Evolutionary conservation across 2,888 invertebrate species (phyloP), one percentile per base, ranked within the genome.

Genomic region (Lithophane leautieri): DNA sequence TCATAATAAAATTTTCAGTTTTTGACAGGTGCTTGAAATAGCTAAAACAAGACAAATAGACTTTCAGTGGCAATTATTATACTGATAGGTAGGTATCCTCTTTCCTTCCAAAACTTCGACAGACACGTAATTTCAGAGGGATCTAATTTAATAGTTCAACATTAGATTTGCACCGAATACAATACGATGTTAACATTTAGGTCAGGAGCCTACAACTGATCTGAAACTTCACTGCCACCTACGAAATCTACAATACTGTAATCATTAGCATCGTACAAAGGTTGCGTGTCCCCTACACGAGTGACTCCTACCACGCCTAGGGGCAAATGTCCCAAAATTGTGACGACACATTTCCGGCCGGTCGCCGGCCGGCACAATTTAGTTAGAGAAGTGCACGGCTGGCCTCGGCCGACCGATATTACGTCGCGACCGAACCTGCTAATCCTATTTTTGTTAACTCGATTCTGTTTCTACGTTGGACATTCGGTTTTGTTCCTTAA

Each of bases 371-470:
- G 87, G 88, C 86, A 89, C 90, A 93, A 94, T 93, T 91, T 88
- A 90, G 92, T 93, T 93, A 93, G 88, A 81, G 86, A 88, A 83
- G 89, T 86, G 89, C 86, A 87, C 86, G 77, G 56, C 56, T 11
- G 62, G 87, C 87, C 63, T 67, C 85, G 86, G 85, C 88, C 90
- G 86, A 88, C 87, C 83, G 89, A 90, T 89, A 90, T 90, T 89
- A 88, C 81, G 78, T 22, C 76, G 76, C 68, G 70, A 74, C 85
- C 82, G 81, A 84, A 86, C 89, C 86, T 84, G 82, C 86, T 93
- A 93, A 94, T 93, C 90, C 87, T 83, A 90, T 93, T 93, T 93
- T 91, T 92, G 90, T 82, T 90, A 91, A 92, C 90, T 89, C 89
- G 67, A 91, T 92, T 90, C 75, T 71, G 78, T 83, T 83, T 85